These are phyloP conservation scores for Ephialtes manifestator DNA, from an alignment of 2,888 invertebrate species.

Conservation along the genomic window DNA sequence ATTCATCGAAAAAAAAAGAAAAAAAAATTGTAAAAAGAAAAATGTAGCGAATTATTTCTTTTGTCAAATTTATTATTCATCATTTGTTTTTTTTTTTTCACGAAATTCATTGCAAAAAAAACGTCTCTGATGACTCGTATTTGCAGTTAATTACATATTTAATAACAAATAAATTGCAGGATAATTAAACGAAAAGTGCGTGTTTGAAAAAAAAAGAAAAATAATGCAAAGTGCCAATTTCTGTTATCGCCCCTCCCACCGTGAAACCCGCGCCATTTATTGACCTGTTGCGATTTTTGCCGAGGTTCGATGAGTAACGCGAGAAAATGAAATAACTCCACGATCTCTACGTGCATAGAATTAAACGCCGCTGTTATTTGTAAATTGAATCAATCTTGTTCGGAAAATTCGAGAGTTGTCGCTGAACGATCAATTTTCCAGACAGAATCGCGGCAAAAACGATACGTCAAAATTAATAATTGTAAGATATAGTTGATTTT, in stretches of 20 bases:
- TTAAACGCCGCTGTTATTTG: slow-evolving; percentile 39
- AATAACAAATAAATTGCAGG: no score
- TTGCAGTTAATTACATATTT: no score
- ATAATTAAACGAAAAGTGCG: no score
- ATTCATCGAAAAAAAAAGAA: no score
- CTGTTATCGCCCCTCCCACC: no score
- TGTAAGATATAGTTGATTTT: slow-evolving; percentile 60
- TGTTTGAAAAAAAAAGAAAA: no score
- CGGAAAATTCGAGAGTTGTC: not conserved
- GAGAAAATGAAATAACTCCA: not conserved
- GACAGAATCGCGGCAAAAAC: not conserved
- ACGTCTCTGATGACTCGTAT: no score
- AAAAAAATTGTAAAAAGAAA: not conserved
- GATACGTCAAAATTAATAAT: slow-evolving; percentile 59
- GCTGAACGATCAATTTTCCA: not conserved
- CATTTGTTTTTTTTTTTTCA: no score
- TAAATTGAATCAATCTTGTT: slow-evolving; percentile 25
- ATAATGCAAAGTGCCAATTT: no score
- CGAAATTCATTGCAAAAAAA: no score
- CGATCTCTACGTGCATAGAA: slow-evolving; percentile 28
- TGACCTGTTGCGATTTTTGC: not conserved
- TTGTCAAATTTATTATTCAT: no score
- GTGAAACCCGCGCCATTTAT: not conserved
- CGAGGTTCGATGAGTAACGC: not conserved
- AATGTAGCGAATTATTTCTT: no score